Percentiles rank a stretch among this genome's conserved stretches.
Evolutionary conservation across 2,113 vertebrate genomes (phyloP).

Genomic region (Antigone vipio): DNA sequence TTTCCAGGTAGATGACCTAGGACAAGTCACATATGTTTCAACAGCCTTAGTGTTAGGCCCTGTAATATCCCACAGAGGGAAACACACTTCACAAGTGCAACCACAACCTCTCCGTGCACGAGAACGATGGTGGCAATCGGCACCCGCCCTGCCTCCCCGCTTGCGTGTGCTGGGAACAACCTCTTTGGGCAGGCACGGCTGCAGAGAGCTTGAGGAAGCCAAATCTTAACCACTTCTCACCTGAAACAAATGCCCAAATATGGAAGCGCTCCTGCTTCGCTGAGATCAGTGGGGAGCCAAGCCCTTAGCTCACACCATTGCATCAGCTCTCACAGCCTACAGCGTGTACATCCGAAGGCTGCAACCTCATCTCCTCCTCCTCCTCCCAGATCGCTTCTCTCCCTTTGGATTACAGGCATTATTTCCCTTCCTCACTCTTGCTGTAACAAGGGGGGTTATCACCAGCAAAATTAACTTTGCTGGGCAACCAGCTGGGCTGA

Average conservation of each 20-base stretch:
- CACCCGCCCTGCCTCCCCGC: rapidly evolving
- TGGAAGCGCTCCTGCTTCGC: rapidly evolving
- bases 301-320: background rate
- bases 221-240: background rate
- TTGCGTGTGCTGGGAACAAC: rapidly evolving
- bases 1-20: constrained; percentile 53
- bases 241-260: background rate
- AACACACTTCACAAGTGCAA: background rate
- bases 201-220: background rate
- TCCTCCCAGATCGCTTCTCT: background rate
- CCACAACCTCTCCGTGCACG: rapidly evolving
- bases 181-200: background rate
- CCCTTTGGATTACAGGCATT: background rate
- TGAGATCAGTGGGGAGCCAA: background rate
- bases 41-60: background rate
- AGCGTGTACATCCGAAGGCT: rapidly evolving
- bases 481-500: background rate
- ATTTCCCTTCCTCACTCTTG: background rate
- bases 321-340: background rate
- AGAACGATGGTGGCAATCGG: rapidly evolving
- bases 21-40: background rate
- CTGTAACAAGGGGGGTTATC: background rate
- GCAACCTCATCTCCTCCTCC: background rate
- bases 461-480: background rate
- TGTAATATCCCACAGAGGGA: background rate